Base-by-base conservation (phyloP, 92 coral and sea anemone species). In the Epizoanthus rinbou region DNA sequence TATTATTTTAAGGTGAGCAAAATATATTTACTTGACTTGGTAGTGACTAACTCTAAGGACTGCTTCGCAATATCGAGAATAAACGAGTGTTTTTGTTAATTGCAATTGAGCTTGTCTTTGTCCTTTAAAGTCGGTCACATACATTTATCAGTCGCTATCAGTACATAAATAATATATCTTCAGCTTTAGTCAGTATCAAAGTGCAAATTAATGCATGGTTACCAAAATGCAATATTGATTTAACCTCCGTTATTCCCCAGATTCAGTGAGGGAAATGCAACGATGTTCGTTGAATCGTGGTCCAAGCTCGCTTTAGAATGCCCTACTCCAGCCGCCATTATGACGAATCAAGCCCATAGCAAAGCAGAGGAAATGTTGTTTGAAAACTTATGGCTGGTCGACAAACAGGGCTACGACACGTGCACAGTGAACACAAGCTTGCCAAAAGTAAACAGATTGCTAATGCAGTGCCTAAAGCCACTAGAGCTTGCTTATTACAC, bases 381-480 rank as follows among this genome's bases (percentile, higher is more conserved):
- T 28, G 80, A 75, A 17, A 75, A 75, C 80, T 57, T 75, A 5
- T 75, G 66, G 80, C 64, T 56, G 3, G 80, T 75, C 19, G 80
- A 75, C 35, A 5, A 75, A 54, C 53, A 75, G 7, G 66, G 80
- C 19, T 75, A 75, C 23, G 66, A 75, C 2, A 57, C 80, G 17
- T 75, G 80, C 8, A 75, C 65, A 54, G 66, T 56, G 11, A 8
- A 74, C 50, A 8, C 3, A 0, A 74, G 2, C 14, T 7, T 7
- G 53, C 11, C 53, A 50, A 9, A 50, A 9, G 10, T 43, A 43
- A 22, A 75, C 50, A 31, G 52, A 23, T 4, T 7, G 3, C 50
- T 75, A 5, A 57, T 57, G 24, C 0, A 25, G 2, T 75, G 80
- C 18, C 1, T 28, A 15, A 57, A 0, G 17, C 80, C 80, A 24